Conservation (phyloP, 2,797 vertebrate species). For the Falco rusticolus region DNA sequence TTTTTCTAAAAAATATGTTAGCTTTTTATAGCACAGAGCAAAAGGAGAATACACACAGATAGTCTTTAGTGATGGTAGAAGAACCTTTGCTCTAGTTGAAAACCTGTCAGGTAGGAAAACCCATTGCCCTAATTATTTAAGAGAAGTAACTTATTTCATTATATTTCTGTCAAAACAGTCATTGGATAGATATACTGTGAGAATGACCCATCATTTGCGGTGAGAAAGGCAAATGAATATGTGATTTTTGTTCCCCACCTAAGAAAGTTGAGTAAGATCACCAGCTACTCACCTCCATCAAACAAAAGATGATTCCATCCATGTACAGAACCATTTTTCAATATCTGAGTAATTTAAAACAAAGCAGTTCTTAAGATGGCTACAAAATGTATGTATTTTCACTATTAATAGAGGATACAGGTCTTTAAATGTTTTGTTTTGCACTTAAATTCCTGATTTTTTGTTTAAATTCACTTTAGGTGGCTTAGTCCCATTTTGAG, state of each 20-base stretch:
- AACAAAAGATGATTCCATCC: background rate
- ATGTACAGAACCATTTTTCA: background rate
- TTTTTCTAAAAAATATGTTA: background rate
- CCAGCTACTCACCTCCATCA: background rate
- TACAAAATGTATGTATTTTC: background rate
- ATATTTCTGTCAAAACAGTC: background rate
- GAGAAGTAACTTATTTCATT: background rate
- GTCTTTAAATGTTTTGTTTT: background rate
- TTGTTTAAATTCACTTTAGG: background rate
- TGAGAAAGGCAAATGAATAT: background rate
- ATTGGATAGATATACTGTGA: background rate
- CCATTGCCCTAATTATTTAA: background rate
- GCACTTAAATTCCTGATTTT: background rate
- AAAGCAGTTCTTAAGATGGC: background rate
- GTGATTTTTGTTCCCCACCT: background rate
- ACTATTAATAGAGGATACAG: background rate
- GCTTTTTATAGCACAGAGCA: background rate
- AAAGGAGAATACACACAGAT: background rate
- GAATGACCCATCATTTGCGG: fast-evolving
- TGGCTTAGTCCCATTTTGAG: background rate
- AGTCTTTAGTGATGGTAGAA: background rate
- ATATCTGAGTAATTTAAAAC: background rate
- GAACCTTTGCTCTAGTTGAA: background rate
- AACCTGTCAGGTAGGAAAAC: background rate
- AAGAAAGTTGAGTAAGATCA: background rate